phyloP scores from a whole-genome alignment of 2,888 invertebrate species.

The Acleris cristana region DNA sequence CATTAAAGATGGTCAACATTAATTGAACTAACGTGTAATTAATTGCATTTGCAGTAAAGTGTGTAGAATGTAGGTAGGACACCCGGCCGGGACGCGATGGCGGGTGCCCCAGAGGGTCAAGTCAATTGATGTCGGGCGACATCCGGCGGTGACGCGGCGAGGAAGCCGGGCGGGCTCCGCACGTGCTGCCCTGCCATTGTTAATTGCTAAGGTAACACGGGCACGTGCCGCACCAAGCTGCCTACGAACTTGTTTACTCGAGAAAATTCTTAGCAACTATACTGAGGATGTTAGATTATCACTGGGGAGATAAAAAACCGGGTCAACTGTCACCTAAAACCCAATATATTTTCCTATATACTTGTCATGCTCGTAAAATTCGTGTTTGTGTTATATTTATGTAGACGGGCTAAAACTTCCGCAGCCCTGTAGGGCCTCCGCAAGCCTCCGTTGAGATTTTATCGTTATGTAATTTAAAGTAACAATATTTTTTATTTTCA shows the following conservation, averaged over 20 bases:
- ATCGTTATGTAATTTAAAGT: no score
- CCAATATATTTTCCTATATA: no score
- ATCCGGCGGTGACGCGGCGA: constrained; percentile 62
- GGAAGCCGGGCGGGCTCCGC: constrained; percentile 12
- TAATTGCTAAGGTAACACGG: constrained; percentile 31
- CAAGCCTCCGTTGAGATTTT: no score
- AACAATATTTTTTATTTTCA: no score
- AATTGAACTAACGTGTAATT: constrained; percentile 13
- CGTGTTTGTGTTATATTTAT: no score
- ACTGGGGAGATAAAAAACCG: no score
- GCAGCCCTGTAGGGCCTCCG: no score
- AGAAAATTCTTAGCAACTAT: constrained; percentile 14
- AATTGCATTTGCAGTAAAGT: constrained; percentile 28
- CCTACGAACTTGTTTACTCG: constrained; percentile 26
- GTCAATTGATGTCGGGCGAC: constrained; percentile 77
- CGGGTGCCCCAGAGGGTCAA: constrained; percentile 72
- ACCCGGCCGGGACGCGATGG: constrained; percentile 9
- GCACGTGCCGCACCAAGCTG: constrained; percentile 26
- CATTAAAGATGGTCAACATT: background rate
- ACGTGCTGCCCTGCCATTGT: constrained; percentile 33
- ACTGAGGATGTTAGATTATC: background rate
- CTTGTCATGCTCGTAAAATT: no score
- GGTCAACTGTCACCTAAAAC: no score
- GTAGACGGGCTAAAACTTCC: no score
- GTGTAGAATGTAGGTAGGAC: constrained; percentile 15